A percentile compares a stretch with the other conserved stretches of the same genome.
Evolutionary conservation across 2,888 invertebrate genomes (phyloP).

Genomic region (Parapristionchus giblindavisi): DNA sequence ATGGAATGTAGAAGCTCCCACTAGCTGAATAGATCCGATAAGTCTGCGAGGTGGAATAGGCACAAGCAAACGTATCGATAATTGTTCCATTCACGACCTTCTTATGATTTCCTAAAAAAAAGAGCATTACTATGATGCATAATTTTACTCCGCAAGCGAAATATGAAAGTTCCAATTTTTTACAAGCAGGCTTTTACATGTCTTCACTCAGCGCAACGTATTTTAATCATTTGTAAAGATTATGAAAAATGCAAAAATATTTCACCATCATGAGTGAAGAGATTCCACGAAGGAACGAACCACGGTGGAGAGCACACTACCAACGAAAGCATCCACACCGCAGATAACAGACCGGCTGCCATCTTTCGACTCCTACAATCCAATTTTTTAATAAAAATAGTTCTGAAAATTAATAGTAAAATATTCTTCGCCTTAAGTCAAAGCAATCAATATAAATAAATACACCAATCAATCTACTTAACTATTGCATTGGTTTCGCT

Average conservation of each 20-base stretch:
- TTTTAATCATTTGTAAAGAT: neutral
- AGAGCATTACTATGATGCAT: too few species aligned
- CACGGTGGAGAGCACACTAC: conserved; percentile 70
- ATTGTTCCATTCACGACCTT: neutral
- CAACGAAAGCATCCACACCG: conserved; percentile 70
- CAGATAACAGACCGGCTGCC: conserved; percentile 68
- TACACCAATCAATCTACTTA: too few species aligned
- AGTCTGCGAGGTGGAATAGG: conserved; percentile 66
- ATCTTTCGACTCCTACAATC: conserved; percentile 63
- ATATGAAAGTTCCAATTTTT: neutral
- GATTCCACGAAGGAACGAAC: conserved; percentile 68
- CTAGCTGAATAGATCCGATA: conserved; percentile 72
- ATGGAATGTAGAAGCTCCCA: conserved; percentile 72
- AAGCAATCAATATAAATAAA: too few species aligned
- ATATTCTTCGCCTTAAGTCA: too few species aligned
- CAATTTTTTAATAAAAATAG: too few species aligned
- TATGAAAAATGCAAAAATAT: too few species aligned
- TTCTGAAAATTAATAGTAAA: too few species aligned
- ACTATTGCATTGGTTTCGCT: too few species aligned
- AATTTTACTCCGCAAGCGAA: neutral
- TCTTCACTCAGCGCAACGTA: neutral
- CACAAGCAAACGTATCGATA: conserved; percentile 51
- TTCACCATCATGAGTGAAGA: conserved; percentile 47
- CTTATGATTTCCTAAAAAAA: neutral
- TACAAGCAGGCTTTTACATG: too few species aligned